Evolutionary conservation across 2,113 vertebrate species (phyloP).

Genomic region (Panthera leo): DNA sequence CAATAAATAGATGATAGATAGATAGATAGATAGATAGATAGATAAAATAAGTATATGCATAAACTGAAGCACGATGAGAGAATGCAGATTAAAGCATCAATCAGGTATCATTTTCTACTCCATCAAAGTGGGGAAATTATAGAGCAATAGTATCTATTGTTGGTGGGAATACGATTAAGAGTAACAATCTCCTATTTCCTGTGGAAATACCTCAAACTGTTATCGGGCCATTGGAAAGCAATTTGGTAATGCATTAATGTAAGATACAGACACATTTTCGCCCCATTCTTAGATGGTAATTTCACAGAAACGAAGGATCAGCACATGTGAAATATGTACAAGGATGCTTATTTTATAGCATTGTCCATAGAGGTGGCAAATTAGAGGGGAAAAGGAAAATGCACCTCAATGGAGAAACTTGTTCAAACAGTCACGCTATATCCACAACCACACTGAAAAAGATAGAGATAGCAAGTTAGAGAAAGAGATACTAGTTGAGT

Average conservation of each 20-base stretch:
- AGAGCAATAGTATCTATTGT: neutral
- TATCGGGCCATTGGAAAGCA: neutral
- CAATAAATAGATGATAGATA: neutral
- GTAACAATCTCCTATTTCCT: neutral
- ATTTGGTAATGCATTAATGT: neutral
- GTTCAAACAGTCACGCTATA: neutral
- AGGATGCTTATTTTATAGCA: neutral
- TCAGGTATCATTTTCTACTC: neutral
- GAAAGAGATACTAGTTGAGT: neutral
- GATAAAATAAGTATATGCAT: neutral
- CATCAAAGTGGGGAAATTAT: neutral
- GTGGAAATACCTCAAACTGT: neutral
- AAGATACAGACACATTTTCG: neutral
- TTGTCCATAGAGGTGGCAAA: neutral
- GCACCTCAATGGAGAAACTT: neutral
- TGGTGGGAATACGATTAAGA: neutral
- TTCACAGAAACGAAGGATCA: neutral
- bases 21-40: neutral
- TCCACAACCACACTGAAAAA: neutral
- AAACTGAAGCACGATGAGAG: neutral
- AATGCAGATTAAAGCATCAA: neutral
- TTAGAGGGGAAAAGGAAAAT: neutral
- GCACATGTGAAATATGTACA: neutral
- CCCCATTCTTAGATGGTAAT: neutral
- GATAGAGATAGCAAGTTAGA: neutral